Evolutionary conservation across 2,113 vertebrate species (phyloP), one percentile per base, ranked within the genome.

Genomic region (Sprattus sprattus): DNA sequence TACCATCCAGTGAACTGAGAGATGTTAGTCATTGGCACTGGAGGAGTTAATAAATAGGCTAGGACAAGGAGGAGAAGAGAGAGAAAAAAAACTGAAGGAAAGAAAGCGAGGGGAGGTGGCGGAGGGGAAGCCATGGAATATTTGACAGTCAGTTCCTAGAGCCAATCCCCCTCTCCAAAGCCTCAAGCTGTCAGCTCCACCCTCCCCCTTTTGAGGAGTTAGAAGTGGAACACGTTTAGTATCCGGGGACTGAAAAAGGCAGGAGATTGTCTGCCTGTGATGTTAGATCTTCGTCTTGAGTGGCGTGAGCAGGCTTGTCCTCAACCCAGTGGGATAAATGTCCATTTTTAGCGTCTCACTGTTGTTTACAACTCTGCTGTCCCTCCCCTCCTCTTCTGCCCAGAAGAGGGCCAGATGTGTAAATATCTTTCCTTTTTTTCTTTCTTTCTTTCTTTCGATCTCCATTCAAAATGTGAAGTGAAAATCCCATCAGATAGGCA

Each of bases 401-500:
- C 90, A 84, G 83, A 85, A 91, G 88, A 91, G 93, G 89, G 88
- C 64, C 89, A 92, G 92, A 93, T 87, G 83, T 91, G 83, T 90
- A 90, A 92, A 91, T 85, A 88, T 88, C 87, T 92, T 32, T 32
- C 64, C 64, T 32, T 71, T 71, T 71, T 71, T 87, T 91, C 88
- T 87, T 88, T 87, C 86, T 91, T 91, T 93, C 91, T 86, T 90
- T 90, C 88, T 82, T 88, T 86, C 88, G 89, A 90, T 93, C 90
- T 87, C 90, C 86, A 92, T 94, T 94, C 87, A 89, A 90, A 93
- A 93, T 91, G 91, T 81, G 32, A 92, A 90, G 28, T 81, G 90
- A 90, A 94, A 95, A 91, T 92, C 93, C 93, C 93, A 94, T 92
- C 91, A 93, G 92, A 94, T 93, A 93, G 93, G 93, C 93, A 94